Percentiles rank a stretch among this genome's conserved stretches.
These are phyloP conservation scores for Sarcophaga caerulescens DNA, from an alignment of 2,888 invertebrate species.

Conservation along the genomic window DNA sequence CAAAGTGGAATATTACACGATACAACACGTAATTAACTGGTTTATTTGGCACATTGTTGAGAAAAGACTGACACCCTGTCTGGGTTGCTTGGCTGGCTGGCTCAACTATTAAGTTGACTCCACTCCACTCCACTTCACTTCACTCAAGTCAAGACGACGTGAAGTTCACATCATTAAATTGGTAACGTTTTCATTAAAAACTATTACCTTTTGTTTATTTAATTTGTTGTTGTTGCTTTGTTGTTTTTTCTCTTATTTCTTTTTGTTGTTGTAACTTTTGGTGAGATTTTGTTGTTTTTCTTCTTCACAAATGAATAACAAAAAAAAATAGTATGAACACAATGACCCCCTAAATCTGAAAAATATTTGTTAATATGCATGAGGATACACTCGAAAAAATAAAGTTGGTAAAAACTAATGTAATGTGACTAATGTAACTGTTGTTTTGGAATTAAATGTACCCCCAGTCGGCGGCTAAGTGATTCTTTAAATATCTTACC, in stretches of 20 bases:
- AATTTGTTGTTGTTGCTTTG: neutral
- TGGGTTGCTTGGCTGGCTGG: slow-evolving; percentile 7
- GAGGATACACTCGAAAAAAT: slow-evolving; percentile 8
- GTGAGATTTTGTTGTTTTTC: neutral
- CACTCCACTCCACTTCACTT: neutral
- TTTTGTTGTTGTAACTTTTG: neutral
- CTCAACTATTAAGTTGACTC: neutral
- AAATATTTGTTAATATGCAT: neutral
- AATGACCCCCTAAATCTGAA: slow-evolving; percentile 17
- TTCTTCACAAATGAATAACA: neutral
- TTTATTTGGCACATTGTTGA: slow-evolving; percentile 24
- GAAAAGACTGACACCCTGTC: neutral
- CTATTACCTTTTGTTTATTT: slow-evolving; percentile 20
- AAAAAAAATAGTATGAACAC: neutral
- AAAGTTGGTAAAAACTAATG: neutral
- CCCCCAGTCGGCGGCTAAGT: too few relatives aligned
- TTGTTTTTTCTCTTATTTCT: neutral
- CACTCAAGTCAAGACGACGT: neutral
- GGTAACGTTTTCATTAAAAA: slow-evolving; percentile 39
- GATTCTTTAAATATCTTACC: too few relatives aligned
- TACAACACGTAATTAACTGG: slow-evolving; percentile 16
- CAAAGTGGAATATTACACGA: slow-evolving; percentile 11
- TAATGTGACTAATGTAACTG: too few relatives aligned
- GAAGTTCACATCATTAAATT: slow-evolving; percentile 53
- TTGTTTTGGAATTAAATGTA: too few relatives aligned